Conservation (phyloP, 2,797 vertebrate species). For the Discoglossus pictus region DNA sequence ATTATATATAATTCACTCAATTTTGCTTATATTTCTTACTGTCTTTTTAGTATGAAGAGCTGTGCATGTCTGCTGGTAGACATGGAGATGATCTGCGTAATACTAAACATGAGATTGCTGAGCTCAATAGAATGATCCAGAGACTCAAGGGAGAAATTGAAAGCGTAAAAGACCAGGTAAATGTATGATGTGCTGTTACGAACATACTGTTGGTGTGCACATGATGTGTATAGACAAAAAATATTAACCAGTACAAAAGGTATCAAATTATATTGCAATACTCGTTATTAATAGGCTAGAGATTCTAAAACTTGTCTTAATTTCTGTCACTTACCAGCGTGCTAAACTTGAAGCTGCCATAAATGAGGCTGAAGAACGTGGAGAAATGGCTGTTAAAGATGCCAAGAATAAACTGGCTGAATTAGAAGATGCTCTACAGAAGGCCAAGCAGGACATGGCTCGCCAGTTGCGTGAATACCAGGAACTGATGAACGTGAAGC, state of each 20-base stretch:
- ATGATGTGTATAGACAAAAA: too few species aligned
- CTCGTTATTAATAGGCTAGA: too few species aligned
- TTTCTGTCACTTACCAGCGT: conserved; percentile 11
- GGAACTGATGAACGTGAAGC: conserved; percentile 83
- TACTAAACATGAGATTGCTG: conserved; percentile 71
- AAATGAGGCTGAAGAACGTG: conserved; percentile 61
- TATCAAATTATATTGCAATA: too few species aligned
- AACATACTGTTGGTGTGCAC: too few species aligned
- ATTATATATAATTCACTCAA: too few species aligned
- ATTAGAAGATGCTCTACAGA: conserved; percentile 74
- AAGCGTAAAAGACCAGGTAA: conserved; percentile 75
- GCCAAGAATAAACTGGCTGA: conserved; percentile 65
- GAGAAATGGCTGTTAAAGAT: conserved; percentile 60
- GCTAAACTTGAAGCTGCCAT: conserved; percentile 35
- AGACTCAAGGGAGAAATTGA: conserved; percentile 79
- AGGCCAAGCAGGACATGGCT: conserved; percentile 77
- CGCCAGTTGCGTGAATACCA: conserved; percentile 77
- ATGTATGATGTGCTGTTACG: too few species aligned
- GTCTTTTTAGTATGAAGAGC: conserved; percentile 71
- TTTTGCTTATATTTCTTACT: too few species aligned
- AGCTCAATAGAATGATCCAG: conserved; percentile 74
- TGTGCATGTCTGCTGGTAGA: conserved; percentile 72
- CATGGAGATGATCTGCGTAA: conserved; percentile 55
- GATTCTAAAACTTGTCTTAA: background rate
- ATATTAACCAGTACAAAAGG: too few species aligned